Percentiles rank a stretch among this genome's conserved stretches.
These are phyloP conservation scores for Oxytorus armatus DNA, from an alignment of 2,888 invertebrate genomes.

Conservation along the genomic window DNA sequence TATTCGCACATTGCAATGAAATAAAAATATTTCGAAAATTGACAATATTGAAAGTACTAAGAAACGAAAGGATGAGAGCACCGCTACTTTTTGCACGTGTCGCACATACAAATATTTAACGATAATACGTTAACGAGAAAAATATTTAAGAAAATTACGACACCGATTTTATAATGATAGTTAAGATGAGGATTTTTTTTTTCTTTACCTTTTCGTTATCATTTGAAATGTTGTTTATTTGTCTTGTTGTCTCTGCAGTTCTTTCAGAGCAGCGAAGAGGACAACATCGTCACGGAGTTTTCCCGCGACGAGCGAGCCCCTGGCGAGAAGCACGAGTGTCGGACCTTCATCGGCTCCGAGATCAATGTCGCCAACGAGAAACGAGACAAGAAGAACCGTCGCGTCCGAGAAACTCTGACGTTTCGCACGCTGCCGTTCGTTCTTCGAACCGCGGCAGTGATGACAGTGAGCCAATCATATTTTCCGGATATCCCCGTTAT, in stretches of 20 bases:
- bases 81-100: constrained; percentile 74
- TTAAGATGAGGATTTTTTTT: not conserved
- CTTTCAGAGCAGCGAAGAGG: constrained; percentile 85
- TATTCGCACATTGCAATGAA: too few relatives aligned
- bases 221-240: constrained; percentile 30
- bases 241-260: constrained; percentile 69
- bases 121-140: constrained; percentile 25
- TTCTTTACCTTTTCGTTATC: not conserved
- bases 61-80: constrained; percentile 64
- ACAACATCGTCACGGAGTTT: constrained; percentile 84
- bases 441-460: constrained; percentile 81
- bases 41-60: not conserved
- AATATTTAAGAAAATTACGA: not conserved
- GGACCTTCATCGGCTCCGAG: constrained; percentile 76
- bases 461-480: constrained; percentile 31
- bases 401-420: constrained; percentile 82
- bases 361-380: constrained; percentile 65
- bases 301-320: constrained; percentile 74
- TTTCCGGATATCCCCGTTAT: not conserved
- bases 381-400: constrained; percentile 70
- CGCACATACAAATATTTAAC: constrained; percentile 67
- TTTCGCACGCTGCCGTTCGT: constrained; percentile 82
- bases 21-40: not conserved
- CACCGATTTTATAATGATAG: not conserved
- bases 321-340: constrained; percentile 82